phyloP scores from a whole-genome alignment of 2,113 vertebrate species.

The Oriolus oriolus region DNA sequence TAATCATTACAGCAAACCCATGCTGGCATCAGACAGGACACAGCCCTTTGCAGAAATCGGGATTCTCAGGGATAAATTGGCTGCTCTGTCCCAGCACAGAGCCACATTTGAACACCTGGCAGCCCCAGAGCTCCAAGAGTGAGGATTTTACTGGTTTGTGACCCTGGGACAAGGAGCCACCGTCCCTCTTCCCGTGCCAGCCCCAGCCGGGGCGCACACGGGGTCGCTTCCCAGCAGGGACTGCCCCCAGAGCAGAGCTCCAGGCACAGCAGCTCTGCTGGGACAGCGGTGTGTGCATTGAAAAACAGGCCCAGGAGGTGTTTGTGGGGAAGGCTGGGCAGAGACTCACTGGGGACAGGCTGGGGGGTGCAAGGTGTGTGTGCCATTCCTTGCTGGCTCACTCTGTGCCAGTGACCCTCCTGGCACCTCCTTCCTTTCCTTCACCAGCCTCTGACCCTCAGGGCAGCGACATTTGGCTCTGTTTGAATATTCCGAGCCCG shows the following conservation, averaged over 20 bases:
- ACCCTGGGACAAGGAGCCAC: not conserved
- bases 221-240: not conserved
- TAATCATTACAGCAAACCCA: not conserved
- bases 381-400: not conserved
- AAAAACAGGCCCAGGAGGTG: not conserved
- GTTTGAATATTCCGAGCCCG: not conserved
- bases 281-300: no score
- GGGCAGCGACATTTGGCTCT: not conserved
- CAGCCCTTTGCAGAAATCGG: not conserved
- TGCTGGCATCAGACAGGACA: not conserved
- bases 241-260: not conserved
- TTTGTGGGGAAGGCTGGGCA: not conserved
- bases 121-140: not conserved
- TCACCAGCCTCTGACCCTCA: not conserved
- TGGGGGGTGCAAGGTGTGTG: fast-evolving
- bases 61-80: not conserved
- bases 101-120: not conserved
- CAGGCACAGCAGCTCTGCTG: not conserved
- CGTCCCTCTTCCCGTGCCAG: not conserved
- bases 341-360: not conserved
- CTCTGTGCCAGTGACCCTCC: not conserved
- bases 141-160: not conserved
- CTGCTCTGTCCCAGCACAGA: not conserved
- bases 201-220: not conserved
- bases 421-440: not conserved